Evolutionary conservation across 2,888 invertebrate genomes (phyloP).

Genomic region (Tetropium fuscum): DNA sequence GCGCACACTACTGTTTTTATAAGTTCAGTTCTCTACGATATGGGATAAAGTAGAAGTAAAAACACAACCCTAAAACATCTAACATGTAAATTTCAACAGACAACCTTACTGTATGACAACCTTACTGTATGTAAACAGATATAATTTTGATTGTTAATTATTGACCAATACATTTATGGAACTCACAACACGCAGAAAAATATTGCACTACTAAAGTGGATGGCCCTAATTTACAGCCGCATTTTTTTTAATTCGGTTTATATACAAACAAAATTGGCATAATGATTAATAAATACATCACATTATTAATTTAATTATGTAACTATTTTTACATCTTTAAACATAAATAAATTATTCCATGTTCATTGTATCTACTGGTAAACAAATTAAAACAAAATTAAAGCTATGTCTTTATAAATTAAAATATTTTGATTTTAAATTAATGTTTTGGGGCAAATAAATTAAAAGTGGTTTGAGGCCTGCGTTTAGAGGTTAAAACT

Average conservation of each 20-base stretch:
- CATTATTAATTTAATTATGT: conserved; percentile 31
- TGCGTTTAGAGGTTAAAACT: conserved; percentile 16
- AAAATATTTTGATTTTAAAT: conserved; percentile 8
- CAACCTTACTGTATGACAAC: too few species aligned
- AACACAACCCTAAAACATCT: conserved; percentile 16
- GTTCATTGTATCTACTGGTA: conserved; percentile 1
- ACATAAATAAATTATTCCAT: conserved; percentile 4
- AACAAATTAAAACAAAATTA: conserved; percentile 32
- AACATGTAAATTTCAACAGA: background rate
- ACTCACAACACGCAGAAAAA: conserved; percentile 28
- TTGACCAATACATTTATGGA: background rate
- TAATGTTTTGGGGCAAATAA: conserved; percentile 19
- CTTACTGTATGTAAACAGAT: too few species aligned
- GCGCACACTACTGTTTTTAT: too few species aligned
- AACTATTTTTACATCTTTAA: conserved; percentile 32
- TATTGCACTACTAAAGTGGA: conserved; percentile 53
- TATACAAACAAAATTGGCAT: conserved; percentile 39
- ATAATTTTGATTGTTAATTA: background rate
- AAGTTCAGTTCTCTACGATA: too few species aligned
- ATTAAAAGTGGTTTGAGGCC: conserved; percentile 20
- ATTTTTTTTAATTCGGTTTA: conserved; percentile 45
- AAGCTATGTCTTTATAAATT: conserved; percentile 37
- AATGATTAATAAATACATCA: conserved; percentile 39
- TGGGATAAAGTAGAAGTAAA: too few species aligned
- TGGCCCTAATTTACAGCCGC: conserved; percentile 50